Conservation (phyloP, 2,888 invertebrate species). For the Ormia ochracea region DNA sequence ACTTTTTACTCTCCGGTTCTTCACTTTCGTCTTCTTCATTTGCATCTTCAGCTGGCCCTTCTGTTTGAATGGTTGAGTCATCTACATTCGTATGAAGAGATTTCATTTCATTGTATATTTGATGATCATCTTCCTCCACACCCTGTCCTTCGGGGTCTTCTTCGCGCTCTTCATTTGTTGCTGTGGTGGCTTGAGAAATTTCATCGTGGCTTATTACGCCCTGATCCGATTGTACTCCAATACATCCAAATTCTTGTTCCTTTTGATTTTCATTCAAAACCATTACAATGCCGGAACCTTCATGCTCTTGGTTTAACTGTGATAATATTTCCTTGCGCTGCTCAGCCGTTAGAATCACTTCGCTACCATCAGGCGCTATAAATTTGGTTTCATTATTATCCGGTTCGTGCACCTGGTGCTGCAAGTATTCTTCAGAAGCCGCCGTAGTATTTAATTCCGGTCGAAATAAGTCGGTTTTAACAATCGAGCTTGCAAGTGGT, state of each 20-base stretch:
- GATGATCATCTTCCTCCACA: slow-evolving; percentile 67
- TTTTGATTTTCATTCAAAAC: slow-evolving; percentile 73
- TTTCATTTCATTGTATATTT: slow-evolving; percentile 70
- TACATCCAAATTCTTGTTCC: slow-evolving; percentile 21
- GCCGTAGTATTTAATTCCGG: slow-evolving; percentile 76
- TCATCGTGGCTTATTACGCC: slow-evolving; percentile 50
- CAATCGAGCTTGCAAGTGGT: slow-evolving; percentile 68
- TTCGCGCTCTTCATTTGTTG: slow-evolving; percentile 53
- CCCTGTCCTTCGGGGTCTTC: slow-evolving; percentile 54
- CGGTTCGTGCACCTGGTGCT: slow-evolving; percentile 55
- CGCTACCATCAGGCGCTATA: slow-evolving; percentile 78
- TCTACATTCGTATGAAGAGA: slow-evolving; percentile 46
- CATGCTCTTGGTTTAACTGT: slow-evolving; percentile 75
- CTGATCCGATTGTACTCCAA: slow-evolving; percentile 42
- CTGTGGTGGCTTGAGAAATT: slow-evolving; percentile 39
- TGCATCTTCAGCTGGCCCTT: neutral
- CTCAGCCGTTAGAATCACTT: slow-evolving; percentile 75
- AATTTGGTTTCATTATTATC: slow-evolving; percentile 75
- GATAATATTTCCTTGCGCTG: slow-evolving; percentile 76
- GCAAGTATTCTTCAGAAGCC: slow-evolving; percentile 76
- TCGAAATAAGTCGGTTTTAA: slow-evolving; percentile 76
- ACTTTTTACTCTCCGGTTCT: slow-evolving; percentile 35
- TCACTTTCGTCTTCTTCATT: slow-evolving; percentile 31
- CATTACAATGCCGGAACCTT: slow-evolving; percentile 75
- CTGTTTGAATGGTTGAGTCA: slow-evolving; percentile 61